Conservation (phyloP, 2,888 invertebrate species). For the Seira sanloemensis region DNA sequence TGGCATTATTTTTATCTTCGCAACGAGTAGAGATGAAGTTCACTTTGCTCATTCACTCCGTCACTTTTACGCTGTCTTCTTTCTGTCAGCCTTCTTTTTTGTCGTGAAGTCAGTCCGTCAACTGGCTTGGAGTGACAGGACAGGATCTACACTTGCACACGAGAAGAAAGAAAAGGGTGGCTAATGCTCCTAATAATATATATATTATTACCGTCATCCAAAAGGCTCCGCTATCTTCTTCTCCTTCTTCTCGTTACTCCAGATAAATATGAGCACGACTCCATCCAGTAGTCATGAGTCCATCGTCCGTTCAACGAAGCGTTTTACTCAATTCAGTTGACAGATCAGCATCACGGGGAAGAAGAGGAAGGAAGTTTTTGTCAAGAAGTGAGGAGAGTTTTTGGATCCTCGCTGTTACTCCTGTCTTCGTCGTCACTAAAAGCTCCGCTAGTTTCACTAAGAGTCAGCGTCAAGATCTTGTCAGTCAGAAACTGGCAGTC, state of each 20-base stretch:
- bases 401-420: neutral
- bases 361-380: neutral
- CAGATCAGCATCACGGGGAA: slow-evolving; percentile 46
- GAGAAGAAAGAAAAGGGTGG: neutral
- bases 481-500: slow-evolving; percentile 49
- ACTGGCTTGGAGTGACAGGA: slow-evolving; percentile 36
- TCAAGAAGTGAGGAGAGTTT: too few relatives aligned
- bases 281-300: too few relatives aligned
- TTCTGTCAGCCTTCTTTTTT: slow-evolving; percentile 52
- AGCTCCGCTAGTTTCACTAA: slow-evolving; percentile 21
- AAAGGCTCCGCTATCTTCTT: too few relatives aligned
- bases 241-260: neutral
- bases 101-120: slow-evolving; percentile 52
- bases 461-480: slow-evolving; percentile 28
- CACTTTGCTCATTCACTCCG: slow-evolving; percentile 28
- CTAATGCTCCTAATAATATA: neutral
- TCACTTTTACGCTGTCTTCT: slow-evolving; percentile 16
- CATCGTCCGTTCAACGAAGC: neutral
- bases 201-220: too few relatives aligned
- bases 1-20: too few relatives aligned
- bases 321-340: slow-evolving; percentile 16
- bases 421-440: slow-evolving; percentile 11
- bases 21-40: neutral
- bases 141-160: slow-evolving; percentile 47
- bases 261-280: neutral